Percentiles rank a stretch among this genome's conserved stretches.
Evolutionary conservation across 2,113 vertebrate genomes (phyloP).

Genomic region (Rhabdomys dilectus): DNA sequence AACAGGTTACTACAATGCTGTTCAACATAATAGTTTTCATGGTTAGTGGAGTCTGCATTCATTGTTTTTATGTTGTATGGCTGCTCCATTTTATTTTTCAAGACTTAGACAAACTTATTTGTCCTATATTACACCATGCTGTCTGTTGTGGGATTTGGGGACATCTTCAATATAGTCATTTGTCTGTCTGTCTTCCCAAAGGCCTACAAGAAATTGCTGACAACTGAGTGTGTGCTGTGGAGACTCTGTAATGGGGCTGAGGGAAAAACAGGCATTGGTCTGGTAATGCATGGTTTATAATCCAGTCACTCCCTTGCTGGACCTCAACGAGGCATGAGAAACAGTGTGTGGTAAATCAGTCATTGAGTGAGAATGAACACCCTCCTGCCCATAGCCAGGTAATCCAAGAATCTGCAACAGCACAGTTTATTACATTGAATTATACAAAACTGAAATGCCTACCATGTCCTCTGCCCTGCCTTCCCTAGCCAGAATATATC

Average conservation of each 20-base stretch:
- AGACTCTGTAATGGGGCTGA: background rate
- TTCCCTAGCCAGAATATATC: background rate
- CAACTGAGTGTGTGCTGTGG: background rate
- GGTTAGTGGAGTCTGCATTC: background rate
- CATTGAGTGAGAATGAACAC: background rate
- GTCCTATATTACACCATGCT: background rate
- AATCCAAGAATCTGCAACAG: background rate
- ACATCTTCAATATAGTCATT: background rate
- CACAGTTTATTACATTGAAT: background rate
- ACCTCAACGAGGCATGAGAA: background rate
- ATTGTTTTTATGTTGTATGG: constrained; percentile 17
- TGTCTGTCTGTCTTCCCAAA: background rate
- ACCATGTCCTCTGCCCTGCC: background rate
- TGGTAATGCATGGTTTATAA: background rate
- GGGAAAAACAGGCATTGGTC: background rate
- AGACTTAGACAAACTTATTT: background rate
- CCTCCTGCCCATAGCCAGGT: background rate
- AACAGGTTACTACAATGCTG: constrained; percentile 2
- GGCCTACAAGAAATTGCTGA: background rate
- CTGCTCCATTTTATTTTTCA: background rate
- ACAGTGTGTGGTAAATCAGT: background rate
- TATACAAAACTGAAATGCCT: background rate
- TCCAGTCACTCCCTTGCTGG: background rate
- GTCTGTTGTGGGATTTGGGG: background rate
- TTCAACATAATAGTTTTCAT: constrained; percentile 23